phyloP scores from a whole-genome alignment of 2,797 vertebrate genomes.

The Pygocentrus nattereri region DNA sequence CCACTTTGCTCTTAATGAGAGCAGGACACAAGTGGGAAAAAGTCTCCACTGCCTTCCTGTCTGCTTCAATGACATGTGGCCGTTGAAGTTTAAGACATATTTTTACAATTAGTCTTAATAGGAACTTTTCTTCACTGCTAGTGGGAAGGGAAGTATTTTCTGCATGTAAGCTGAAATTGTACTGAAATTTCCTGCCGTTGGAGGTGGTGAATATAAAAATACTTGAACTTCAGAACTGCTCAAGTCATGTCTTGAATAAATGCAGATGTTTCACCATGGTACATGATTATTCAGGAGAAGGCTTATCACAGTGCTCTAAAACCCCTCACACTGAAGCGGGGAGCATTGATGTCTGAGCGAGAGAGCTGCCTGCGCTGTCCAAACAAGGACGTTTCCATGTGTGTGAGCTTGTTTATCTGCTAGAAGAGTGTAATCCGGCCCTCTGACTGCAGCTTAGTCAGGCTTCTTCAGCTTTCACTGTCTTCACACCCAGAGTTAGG shows the following conservation, averaged over 20 bases:
- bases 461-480: conserved; percentile 47
- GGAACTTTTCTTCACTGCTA: not conserved
- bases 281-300: not conserved
- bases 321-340: not conserved
- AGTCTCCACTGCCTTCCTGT: not conserved
- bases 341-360: conserved; percentile 17
- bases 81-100: not conserved
- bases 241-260: not conserved
- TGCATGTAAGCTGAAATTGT: not conserved
- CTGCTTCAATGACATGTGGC: not conserved
- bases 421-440: conserved; percentile 46
- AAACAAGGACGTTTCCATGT: conserved; percentile 22
- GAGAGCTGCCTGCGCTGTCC: conserved; percentile 24
- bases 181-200: not conserved
- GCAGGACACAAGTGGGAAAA: conserved; percentile 39
- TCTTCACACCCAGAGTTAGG: conserved; percentile 39
- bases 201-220: not conserved
- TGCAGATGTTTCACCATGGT: not conserved
- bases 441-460: conserved; percentile 51
- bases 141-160: too few species aligned
- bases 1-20: conserved; percentile 67
- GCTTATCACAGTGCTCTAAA: not conserved
- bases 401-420: conserved; percentile 47
- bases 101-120: not conserved
- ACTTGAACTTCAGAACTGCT: not conserved